Percentiles rank a stretch among this genome's conserved stretches.
Conservation (phyloP, 2,888 invertebrate genomes). For the Sinotaia quadrata region DNA sequence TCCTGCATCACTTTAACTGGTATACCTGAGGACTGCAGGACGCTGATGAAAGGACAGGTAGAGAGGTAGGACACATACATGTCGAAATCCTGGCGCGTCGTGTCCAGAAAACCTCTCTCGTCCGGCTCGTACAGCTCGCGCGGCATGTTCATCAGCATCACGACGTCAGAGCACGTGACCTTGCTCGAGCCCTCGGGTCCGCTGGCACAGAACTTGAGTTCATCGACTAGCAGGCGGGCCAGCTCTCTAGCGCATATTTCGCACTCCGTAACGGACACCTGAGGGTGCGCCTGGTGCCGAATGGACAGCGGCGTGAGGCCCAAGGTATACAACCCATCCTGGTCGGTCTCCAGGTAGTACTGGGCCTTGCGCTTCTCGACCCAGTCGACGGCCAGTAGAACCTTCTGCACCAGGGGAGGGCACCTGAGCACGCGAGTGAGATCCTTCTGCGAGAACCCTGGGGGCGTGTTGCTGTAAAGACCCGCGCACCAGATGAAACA, state of each 20-base stretch:
- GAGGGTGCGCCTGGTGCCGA: constrained; percentile 16
- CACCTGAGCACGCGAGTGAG: constrained; percentile 33
- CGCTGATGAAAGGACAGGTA: constrained; percentile 17
- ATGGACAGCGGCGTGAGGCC: constrained; percentile 31
- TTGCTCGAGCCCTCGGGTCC: neutral
- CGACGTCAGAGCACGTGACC: constrained; percentile 28
- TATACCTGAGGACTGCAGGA: constrained; percentile 15
- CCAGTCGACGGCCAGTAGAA: constrained; percentile 37
- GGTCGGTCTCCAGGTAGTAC: constrained; percentile 26
- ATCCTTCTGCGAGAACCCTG: constrained; percentile 24
- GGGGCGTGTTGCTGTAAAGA: constrained; percentile 36
- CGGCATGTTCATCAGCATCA: constrained; percentile 35
- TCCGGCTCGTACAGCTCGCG: constrained; percentile 24
- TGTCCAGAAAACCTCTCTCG: constrained; percentile 29
- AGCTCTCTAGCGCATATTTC: constrained; percentile 25
- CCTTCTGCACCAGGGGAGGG: constrained; percentile 34
- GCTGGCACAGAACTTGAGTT: constrained; percentile 10
- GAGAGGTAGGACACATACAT: constrained; percentile 27
- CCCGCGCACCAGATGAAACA: constrained; percentile 37
- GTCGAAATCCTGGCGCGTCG: constrained; percentile 26
- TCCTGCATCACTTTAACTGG: constrained; percentile 25
- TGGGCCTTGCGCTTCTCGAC: constrained; percentile 17
- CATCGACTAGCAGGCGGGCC: constrained; percentile 8
- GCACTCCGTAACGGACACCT: constrained; percentile 21
- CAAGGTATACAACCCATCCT: constrained; percentile 14